These are phyloP conservation scores for Narcine bancroftii DNA, from an alignment of 2,113 vertebrate species.

Conservation along the genomic window DNA sequence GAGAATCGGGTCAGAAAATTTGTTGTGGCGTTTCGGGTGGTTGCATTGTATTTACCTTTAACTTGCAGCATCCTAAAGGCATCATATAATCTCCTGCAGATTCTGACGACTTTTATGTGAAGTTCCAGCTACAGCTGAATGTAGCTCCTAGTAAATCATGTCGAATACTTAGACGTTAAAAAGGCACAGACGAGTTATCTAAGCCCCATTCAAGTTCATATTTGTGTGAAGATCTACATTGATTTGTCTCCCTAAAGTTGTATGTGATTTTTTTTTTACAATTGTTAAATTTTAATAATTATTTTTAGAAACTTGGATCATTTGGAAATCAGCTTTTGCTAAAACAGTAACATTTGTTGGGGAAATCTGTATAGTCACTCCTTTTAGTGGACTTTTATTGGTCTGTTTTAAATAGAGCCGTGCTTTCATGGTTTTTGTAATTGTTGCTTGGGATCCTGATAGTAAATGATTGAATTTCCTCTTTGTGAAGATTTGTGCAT, in stretches of 20 bases:
- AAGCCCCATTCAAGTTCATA: background rate
- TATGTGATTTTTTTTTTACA: background rate
- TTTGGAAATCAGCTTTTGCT: background rate
- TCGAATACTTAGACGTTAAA: background rate
- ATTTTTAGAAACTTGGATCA: background rate
- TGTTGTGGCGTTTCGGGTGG: background rate
- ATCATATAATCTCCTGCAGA: background rate
- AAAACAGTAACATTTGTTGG: background rate
- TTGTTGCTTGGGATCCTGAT: conserved; percentile 32
- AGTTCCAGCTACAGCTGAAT: background rate
- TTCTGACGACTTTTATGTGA: background rate
- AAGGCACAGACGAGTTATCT: background rate
- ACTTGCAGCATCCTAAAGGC: background rate
- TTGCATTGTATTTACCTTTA: background rate
- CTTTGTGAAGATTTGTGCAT: conserved; percentile 21
- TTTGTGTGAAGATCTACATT: background rate
- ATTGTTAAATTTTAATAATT: background rate
- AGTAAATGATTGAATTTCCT: conserved; percentile 10
- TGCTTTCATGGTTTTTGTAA: background rate
- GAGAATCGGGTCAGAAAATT: background rate
- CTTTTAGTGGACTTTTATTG: background rate
- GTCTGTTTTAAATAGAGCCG: background rate
- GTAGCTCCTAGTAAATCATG: background rate
- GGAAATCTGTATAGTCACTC: background rate
- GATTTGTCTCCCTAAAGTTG: background rate